A percentile compares a stretch with the other conserved stretches of the same genome.
phyloP scores from a whole-genome alignment of 2,888 invertebrate species.

The Caenorhabditis uteleia region DNA sequence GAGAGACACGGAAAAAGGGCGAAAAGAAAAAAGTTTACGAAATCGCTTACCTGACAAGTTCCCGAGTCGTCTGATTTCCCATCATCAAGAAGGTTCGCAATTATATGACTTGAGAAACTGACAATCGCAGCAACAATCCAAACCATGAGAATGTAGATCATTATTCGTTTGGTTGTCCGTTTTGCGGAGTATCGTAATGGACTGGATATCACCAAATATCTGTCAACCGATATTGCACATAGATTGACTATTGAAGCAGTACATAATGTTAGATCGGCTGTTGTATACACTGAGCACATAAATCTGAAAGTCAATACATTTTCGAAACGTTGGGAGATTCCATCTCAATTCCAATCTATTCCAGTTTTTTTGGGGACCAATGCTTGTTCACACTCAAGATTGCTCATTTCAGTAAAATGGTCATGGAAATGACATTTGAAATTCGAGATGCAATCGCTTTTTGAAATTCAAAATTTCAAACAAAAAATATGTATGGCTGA shows the following conservation, averaged over 20 bases:
- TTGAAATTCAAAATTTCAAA: too few relatives aligned
- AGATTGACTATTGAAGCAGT: conserved; percentile 74
- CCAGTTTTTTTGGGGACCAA: too few relatives aligned
- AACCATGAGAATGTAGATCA: conserved; percentile 81
- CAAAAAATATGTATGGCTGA: too few relatives aligned
- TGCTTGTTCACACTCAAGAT: too few relatives aligned
- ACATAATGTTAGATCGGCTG: conserved; percentile 74
- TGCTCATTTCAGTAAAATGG: too few relatives aligned
- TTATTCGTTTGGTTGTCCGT: conserved; percentile 87
- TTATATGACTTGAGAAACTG: conserved; percentile 87
- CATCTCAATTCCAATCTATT: too few relatives aligned
- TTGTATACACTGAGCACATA: conserved; percentile 73
- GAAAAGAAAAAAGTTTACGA: too few relatives aligned
- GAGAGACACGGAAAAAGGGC: too few relatives aligned
- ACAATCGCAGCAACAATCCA: conserved; percentile 93
- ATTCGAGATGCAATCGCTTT: too few relatives aligned
- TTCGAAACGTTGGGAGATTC: too few relatives aligned
- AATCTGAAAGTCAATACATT: conserved; percentile 41
- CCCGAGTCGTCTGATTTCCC: conserved; percentile 26
- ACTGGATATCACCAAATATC: conserved; percentile 52
- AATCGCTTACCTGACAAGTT: conserved; percentile 45
- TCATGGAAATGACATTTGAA: too few relatives aligned
- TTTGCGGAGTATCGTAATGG: conserved; percentile 46
- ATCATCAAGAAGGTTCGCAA: conserved; percentile 71
- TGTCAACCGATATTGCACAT: conserved; percentile 74